Conservation (phyloP, 2,888 invertebrate genomes). For the Lumbricus terrestris region DNA sequence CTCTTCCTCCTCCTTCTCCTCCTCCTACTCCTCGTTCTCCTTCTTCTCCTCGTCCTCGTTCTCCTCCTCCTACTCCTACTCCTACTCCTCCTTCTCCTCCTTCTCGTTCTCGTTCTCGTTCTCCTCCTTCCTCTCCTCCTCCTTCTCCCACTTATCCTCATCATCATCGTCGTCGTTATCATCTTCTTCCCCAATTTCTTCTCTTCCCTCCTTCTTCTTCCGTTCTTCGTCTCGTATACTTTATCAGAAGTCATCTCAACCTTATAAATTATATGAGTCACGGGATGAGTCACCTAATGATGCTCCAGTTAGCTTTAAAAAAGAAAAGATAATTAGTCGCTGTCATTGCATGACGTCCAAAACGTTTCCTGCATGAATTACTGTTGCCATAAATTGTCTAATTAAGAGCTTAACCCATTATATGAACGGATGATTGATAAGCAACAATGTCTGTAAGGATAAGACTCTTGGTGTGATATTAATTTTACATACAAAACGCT, state of each 20-base stretch:
- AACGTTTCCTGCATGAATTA: neutral
- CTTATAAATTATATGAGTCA: no score
- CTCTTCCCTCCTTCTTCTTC: no score
- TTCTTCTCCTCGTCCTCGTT: no score
- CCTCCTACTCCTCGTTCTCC: no score
- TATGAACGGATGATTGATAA: neutral
- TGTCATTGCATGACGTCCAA: neutral
- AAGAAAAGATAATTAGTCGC: neutral
- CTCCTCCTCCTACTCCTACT: no score
- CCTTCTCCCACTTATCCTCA: neutral
- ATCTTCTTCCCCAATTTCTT: no score
- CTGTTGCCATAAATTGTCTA: no score
- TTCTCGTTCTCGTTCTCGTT: no score
- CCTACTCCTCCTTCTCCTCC: no score
- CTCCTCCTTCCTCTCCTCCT: neutral
- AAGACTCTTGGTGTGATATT: neutral
- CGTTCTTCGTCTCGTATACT: neutral
- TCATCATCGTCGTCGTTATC: no score
- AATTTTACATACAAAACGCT: neutral
- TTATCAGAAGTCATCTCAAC: neutral
- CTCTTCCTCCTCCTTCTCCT: no score
- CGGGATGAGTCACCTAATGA: neutral
- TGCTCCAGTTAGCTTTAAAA: neutral
- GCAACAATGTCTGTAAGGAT: neutral
- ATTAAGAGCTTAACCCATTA: neutral